Base-by-base conservation (phyloP, 53 echinoderm and acorn worm species). In the Pentamera pediparva region DNA sequence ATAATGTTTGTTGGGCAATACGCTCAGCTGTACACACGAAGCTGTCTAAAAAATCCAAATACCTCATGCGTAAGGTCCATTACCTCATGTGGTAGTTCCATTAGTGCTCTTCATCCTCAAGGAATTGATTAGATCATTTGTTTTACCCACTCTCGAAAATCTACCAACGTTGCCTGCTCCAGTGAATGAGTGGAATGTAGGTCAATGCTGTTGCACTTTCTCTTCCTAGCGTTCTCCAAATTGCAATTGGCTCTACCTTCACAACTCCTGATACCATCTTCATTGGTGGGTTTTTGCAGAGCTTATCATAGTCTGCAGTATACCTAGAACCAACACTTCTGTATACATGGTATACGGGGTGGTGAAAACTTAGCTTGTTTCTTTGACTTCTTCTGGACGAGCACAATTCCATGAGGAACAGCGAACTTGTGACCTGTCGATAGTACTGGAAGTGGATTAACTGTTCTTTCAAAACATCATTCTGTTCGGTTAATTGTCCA, bases 101-200 rank as follows among this genome's bases (percentile, higher is more conserved):
- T 61, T 24, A 85, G 54, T 33, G 62, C 75, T 32, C 74, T 39
- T 70, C 61, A 38, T 71, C 72, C 30, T 84, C 62, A 31, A 62
- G 50, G 74, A 50, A 84, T 6, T 49, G 37, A 39, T 74, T 0
- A 9, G 73, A 21, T 64, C 78, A 84, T 74, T 78, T 18, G 48
- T 34, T 52, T 84, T 69, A 19, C 84, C 79, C 78, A 73, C 56
- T 24, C 79, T 28, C 12, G 62, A 72, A 37, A 78, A 79, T 60
- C 47, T 59, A 20, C 79, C 72, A 61, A 37, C 70, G 26, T 61
- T 78, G 32, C 65, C 80, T 22, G 79, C 63, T 28, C 79, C 73
- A 15, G 85, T 58, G 34, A 84, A 84, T 25, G 71, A 78, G 30
- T 84, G 84, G 6, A 84, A 72, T 32, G 69, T 78, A 47, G 84